A percentile compares a stretch with the other conserved stretches of the same genome.
Evolutionary conservation across 2,888 invertebrate genomes (phyloP).

Genomic region (Halictus quadricinctus): DNA sequence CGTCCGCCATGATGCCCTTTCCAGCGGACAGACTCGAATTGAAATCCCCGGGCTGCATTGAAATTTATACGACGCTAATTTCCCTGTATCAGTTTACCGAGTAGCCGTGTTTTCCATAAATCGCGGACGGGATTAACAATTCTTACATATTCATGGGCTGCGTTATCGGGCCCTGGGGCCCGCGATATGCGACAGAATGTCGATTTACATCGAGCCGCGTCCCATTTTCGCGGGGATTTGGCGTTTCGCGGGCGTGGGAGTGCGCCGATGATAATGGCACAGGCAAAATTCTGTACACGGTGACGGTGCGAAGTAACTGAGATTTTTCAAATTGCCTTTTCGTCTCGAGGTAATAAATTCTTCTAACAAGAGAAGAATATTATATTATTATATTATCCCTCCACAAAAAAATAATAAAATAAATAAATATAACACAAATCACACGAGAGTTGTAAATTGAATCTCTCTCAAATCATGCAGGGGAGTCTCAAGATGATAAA

Average conservation of each 20-base stretch:
- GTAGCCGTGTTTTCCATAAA: neutral
- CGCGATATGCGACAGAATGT: neutral
- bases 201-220: neutral
- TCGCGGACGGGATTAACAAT: neutral
- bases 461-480: neutral
- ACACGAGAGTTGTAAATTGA: no score
- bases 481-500: neutral
- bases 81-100: neutral
- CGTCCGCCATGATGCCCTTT: neutral
- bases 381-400: no score
- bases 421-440: no score
- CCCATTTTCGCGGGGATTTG: neutral
- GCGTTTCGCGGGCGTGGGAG: neutral
- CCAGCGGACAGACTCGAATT: neutral
- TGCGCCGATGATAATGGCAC: neutral
- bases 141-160: neutral
- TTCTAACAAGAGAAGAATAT: no score
- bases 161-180: neutral
- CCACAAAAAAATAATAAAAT: no score
- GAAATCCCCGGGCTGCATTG: neutral
- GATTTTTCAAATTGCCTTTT: neutral
- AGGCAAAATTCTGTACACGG: neutral
- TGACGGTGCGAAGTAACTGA: neutral
- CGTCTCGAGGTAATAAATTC: neutral
- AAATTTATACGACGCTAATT: slow-evolving; percentile 12